Conservation (phyloP, 2,888 invertebrate species). For the Oasisia sp. region DNA sequence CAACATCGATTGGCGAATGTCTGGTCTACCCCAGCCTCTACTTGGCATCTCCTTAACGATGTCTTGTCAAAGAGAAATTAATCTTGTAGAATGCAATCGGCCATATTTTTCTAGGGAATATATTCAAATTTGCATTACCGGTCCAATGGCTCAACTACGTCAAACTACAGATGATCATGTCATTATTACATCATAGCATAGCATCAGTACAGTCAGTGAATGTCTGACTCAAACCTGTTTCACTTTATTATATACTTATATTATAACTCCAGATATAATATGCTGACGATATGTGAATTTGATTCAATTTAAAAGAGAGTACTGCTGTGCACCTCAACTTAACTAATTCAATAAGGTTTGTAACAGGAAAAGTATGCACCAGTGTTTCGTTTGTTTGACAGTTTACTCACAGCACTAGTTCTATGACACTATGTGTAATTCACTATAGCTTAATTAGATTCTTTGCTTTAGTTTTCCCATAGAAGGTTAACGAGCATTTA, state of each 20-base stretch:
- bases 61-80: slow-evolving; percentile 6
- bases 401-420: neutral
- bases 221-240: neutral
- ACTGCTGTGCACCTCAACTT: neutral
- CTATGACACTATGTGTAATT: neutral
- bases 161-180: neutral
- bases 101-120: neutral
- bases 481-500: neutral
- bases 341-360: neutral
- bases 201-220: neutral
- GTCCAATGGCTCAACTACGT: neutral
- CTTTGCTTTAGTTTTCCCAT: neutral
- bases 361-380: neutral
- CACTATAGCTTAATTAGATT: neutral
- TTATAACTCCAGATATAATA: neutral
- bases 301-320: neutral
- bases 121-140: neutral
- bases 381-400: neutral
- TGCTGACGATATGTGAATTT: too few relatives aligned
- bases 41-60: neutral
- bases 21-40: neutral
- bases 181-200: neutral
- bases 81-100: slow-evolving; percentile 17
- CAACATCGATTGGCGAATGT: neutral
- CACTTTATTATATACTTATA: neutral